phyloP scores from a whole-genome alignment of 1,140 invertebrate genomes.

The Magallana ariakensis region DNA sequence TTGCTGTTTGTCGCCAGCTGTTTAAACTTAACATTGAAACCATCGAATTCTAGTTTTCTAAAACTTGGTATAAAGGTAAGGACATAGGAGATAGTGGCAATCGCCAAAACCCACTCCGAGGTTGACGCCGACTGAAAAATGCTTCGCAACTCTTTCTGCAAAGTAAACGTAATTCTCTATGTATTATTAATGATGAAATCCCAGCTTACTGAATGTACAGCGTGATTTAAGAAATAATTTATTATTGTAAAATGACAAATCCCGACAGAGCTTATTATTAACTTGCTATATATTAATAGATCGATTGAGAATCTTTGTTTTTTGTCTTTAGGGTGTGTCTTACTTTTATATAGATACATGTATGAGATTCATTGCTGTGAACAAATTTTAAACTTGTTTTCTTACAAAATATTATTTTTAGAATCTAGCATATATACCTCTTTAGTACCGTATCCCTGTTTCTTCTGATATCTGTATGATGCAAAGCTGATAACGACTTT shows the following conservation, averaged over 20 bases:
- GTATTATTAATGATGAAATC: too few species aligned
- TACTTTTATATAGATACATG: too few species aligned
- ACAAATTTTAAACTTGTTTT: too few species aligned
- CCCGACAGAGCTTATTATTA: too few species aligned
- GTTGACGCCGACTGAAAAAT: conserved; percentile 41
- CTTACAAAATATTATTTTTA: too few species aligned
- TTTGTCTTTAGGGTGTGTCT: too few species aligned
- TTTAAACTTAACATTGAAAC: conserved; percentile 43
- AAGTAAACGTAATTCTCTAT: neutral
- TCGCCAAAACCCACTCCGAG: conserved; percentile 47
- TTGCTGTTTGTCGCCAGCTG: conserved; percentile 25
- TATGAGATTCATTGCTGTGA: too few species aligned
- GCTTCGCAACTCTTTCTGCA: conserved; percentile 32
- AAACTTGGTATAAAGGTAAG: conserved; percentile 48
- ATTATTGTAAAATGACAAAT: too few species aligned
- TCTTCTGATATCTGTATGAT: conserved; percentile 28
- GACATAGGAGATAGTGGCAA: conserved; percentile 35
- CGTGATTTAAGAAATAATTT: too few species aligned
- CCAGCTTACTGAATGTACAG: too few species aligned
- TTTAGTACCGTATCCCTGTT: neutral
- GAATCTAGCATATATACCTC: neutral
- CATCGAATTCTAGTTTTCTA: conserved; percentile 44
- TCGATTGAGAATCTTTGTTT: too few species aligned
- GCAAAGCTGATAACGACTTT: conserved; percentile 7
- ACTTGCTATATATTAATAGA: too few species aligned